These are phyloP conservation scores for Hypomesus transpacificus DNA, from an alignment of 2,113 vertebrate species.

Conservation along the genomic window DNA sequence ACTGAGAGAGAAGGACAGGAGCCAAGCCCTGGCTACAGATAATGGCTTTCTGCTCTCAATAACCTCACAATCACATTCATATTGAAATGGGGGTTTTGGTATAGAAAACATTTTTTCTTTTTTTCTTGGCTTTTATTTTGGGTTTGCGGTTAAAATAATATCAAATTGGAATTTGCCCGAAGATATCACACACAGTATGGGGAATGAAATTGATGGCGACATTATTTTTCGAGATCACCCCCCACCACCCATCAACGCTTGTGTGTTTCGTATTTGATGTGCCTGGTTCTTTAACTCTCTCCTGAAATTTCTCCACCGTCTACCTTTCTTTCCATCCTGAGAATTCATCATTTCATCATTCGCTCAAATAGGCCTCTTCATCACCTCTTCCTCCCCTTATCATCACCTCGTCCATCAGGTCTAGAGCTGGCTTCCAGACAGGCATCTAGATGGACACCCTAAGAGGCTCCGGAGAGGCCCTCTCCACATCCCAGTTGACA, in stretches of 20 bases:
- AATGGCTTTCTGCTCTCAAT: constrained; percentile 18
- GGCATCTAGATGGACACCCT: constrained; percentile 9
- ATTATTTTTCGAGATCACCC: no score
- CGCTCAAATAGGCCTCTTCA: constrained; percentile 18
- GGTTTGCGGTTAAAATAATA: no score
- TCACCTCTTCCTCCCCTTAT: neutral
- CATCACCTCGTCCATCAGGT: neutral
- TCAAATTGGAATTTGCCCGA: no score
- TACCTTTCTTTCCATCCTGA: neutral
- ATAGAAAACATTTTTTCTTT: neutral
- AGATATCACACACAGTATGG: no score
- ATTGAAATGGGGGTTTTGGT: constrained; percentile 29
- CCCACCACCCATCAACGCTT: no score
- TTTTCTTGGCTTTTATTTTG: neutral
- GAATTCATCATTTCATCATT: constrained; percentile 12
- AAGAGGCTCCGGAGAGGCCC: constrained; percentile 3
- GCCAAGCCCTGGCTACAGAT: constrained; percentile 23
- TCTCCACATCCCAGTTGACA: constrained; percentile 2
- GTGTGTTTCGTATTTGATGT: no score
- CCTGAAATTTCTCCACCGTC: neutral
- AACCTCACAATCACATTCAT: constrained; percentile 27
- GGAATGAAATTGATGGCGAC: no score
- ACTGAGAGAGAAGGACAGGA: constrained; percentile 28
- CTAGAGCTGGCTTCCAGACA: constrained; percentile 1
- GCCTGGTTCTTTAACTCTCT: no score